Percentiles rank a stretch among this genome's conserved stretches.
These are phyloP conservation scores for Chydorus sphaericus DNA, from an alignment of 2,888 invertebrate genomes.

Conservation along the genomic window DNA sequence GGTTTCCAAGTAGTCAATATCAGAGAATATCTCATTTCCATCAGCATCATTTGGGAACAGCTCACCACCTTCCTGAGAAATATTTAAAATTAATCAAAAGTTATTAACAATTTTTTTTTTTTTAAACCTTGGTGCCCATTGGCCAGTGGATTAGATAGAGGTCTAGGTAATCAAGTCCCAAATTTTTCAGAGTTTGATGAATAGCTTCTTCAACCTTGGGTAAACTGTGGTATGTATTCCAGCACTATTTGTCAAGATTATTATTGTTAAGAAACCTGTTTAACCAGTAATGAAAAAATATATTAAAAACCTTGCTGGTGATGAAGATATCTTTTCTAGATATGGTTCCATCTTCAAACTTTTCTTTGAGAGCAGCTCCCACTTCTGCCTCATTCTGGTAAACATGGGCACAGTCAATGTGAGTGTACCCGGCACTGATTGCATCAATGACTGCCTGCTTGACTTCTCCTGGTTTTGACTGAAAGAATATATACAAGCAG, in stretches of 20 bases:
- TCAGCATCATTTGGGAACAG: slow-evolving; percentile 45
- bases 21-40: slow-evolving; percentile 44
- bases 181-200: slow-evolving; percentile 22
- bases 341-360: slow-evolving; percentile 47
- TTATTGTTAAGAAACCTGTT: not conserved
- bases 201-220: slow-evolving; percentile 2
- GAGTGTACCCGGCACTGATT: slow-evolving; percentile 61
- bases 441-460: slow-evolving; percentile 54
- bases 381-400: slow-evolving; percentile 58
- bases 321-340: slow-evolving; percentile 55
- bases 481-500: too few species aligned
- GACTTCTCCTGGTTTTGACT: slow-evolving; percentile 54
- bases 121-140: slow-evolving; percentile 31
- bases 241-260: not conserved
- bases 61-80: slow-evolving; percentile 45
- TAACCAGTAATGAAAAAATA: not conserved
- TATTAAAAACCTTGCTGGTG: slow-evolving; percentile 41
- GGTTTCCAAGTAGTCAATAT: slow-evolving; percentile 56
- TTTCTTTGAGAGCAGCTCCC: slow-evolving; percentile 44
- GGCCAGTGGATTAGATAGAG: slow-evolving; percentile 40
- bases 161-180: slow-evolving; percentile 32
- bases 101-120: too few species aligned
- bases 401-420: slow-evolving; percentile 54
- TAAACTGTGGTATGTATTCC: slow-evolving; percentile 8
- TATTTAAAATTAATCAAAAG: not conserved